Evolutionary conservation across 2,797 vertebrate genomes (phyloP), one percentile per base, ranked within the genome.

Genomic region (Cebuella pygmaea): DNA sequence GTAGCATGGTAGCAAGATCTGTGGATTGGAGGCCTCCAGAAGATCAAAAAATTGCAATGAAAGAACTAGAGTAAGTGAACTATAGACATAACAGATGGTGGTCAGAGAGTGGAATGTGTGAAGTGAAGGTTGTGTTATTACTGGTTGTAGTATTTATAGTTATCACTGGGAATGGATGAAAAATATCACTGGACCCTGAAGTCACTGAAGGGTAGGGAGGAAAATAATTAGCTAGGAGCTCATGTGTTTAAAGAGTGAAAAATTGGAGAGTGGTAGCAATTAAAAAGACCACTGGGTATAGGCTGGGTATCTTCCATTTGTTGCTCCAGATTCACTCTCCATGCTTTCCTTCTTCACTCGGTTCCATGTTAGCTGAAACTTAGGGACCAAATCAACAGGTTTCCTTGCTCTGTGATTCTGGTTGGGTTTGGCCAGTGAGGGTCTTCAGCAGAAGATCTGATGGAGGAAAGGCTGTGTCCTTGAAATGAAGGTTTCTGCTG

Each of bases 161-260:
- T 26, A 7, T 88, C 17, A 39, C 30, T 12, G 78, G 30, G 72
- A 75, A 88, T 36, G 57, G 19, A 46, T 92, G n/a, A 67, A 50
- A 79, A 70, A 48, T 70, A 14, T 90, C 46, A 70, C 0, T 4
- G 48, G 36, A 72, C 84, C 20, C 87, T 41, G 41, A 70, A 52
- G 26, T 86, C 50, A 64, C 78, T 70, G 57, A 90, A 6, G 27
- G 7, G 30, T 15, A 1, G 36, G 44, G 64, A 92, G 44, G 61
- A 90, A 72, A 75, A 59, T 52, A 74, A 67, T 57, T 24, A 70
- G 30, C 76, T 39, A 39, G 46, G 48, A 70, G 15, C 22, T 79
- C 46, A 90, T n/a, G 41, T 88, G 4, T 33, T 85, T 57, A 75
- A 67, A 84, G 87, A 81, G n/a, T 52, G 22, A 88, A 67, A 70